Base-by-base conservation (phyloP, 2,113 vertebrate genomes). In the Symphodus melops region DNA sequence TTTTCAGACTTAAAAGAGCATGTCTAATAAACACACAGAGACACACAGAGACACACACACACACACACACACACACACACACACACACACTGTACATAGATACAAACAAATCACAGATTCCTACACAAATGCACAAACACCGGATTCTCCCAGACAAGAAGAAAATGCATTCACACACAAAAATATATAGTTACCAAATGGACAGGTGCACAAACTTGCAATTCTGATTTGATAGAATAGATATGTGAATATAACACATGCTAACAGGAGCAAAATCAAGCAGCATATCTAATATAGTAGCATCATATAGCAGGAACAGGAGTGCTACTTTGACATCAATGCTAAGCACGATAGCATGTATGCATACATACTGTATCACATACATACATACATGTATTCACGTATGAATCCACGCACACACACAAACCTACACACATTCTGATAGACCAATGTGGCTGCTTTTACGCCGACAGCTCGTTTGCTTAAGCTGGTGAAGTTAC, bases 381-480 rank as follows among this genome's bases (percentile, higher is more conserved):
- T n/a, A n/a, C n/a, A n/a, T n/a, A n/a, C n/a, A n/a, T n/a, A n/a
- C n/a, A n/a, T n/a, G n/a, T n/a, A n/a, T n/a, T n/a, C n/a, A n/a
- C n/a, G n/a, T n/a, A n/a, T n/a, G n/a, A n/a, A n/a, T n/a, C n/a
- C n/a, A 33, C 56, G 39, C 56, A 58, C 56, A 59, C 56, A 58
- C 33, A 37, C 28, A 59, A 6, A 39, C 17, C 53, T 74, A 46
- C 66, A 23, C 62, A 49, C 37, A 63, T n/a, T 10, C 60, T 59
- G 75, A 58, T 65, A 56, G 57, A 79, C 69, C 68, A 84, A 79
- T 60, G 63, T 49, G 49, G 60, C 46, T 62, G 53, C 44, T 62
- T 81, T 56, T 79, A 62, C 53, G 64, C 62, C 67, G 75, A 74
- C 82, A 65, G 61, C 70, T 56, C 60, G 25, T 46, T 42, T 36